Evolutionary conservation across 2,113 vertebrate species (phyloP).

Genomic region (Eudyptes chrysolophus): DNA sequence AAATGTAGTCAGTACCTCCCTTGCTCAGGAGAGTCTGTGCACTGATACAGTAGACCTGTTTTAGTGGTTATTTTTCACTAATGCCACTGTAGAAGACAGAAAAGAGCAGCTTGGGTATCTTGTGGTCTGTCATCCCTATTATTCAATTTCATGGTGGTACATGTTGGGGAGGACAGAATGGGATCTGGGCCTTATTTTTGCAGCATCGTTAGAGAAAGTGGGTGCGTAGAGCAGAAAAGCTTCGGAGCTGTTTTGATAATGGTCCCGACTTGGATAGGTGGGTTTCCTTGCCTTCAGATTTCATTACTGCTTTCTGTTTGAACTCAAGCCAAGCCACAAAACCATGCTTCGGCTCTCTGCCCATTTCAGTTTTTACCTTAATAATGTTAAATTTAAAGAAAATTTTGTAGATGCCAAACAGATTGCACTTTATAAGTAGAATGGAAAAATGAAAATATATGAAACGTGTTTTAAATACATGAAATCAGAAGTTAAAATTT

Average conservation of each 20-base stretch:
- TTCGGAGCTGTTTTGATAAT: background rate
- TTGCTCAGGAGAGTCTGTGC: background rate
- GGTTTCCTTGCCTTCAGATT: background rate
- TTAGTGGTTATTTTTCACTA: background rate
- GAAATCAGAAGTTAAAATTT: background rate
- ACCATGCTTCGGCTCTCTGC: background rate
- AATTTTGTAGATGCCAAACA: constrained; percentile 1
- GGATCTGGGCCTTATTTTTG: background rate
- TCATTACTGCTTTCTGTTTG: background rate
- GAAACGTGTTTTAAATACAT: background rate
- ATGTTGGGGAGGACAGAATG: rapidly evolving
- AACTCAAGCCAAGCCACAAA: constrained; percentile 31
- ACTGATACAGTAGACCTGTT: background rate
- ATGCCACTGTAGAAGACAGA: background rate
- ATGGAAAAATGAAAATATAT: background rate
- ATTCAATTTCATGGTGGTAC: rapidly evolving
- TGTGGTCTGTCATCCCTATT: background rate
- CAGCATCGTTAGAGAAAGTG: background rate
- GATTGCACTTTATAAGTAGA: background rate
- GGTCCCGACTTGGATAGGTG: background rate
- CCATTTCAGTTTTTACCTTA: constrained; percentile 4
- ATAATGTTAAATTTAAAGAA: constrained; percentile 19
- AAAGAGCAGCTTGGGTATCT: background rate
- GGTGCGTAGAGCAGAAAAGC: background rate
- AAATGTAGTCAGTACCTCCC: background rate